Evolutionary conservation across 2,113 vertebrate species (phyloP), one percentile per base, ranked within the genome.

Genomic region (Odontesthes bonariensis): DNA sequence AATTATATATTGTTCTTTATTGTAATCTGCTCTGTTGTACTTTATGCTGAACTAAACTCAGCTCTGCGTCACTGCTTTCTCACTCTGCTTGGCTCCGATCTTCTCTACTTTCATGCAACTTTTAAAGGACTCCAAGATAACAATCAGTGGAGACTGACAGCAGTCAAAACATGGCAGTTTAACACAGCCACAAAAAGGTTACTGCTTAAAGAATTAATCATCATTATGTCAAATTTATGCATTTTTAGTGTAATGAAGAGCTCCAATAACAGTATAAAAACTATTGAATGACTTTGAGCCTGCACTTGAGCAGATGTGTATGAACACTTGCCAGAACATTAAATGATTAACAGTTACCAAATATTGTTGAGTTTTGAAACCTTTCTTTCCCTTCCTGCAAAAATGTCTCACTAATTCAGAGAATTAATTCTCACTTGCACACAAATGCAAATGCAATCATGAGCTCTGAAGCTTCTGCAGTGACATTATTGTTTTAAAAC

Each of bases 81-180:
- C 59, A 13, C n/a, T 66, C 40, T 79, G 40, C 60, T 19, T 47
- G 22, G 19, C 31, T 58, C 8, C 16, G 6, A 56, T 58, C 40
- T 55, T 9, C 8, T 47, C 40, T 46, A 14, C 19, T 47, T 47
- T 56, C 32, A 44, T 12, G 51, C 14, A 22, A 66, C 33, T 67
- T 75, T 59, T 59, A 60, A 75, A 59, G 63, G 47, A 67, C 63
- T 75, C 35, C 35, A 42, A 55, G 44, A 70, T 35, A 55, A 59
- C 20, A 17, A 35, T 7, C n/a, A 55, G 64, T 16, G 2, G 33
- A 54, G 33, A 20, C 32, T 65, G 62, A 52, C 51, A 8, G 46
- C 27, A 33, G 33, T 7, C 23, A 63, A 17, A 63, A 47, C 20
- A 16, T 22, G 46, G 44, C 8, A n/a, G 40, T 16, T n/a, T 49